Base-by-base conservation (phyloP, 2,888 invertebrate genomes). In the Megaustenia siamemsis region DNA sequence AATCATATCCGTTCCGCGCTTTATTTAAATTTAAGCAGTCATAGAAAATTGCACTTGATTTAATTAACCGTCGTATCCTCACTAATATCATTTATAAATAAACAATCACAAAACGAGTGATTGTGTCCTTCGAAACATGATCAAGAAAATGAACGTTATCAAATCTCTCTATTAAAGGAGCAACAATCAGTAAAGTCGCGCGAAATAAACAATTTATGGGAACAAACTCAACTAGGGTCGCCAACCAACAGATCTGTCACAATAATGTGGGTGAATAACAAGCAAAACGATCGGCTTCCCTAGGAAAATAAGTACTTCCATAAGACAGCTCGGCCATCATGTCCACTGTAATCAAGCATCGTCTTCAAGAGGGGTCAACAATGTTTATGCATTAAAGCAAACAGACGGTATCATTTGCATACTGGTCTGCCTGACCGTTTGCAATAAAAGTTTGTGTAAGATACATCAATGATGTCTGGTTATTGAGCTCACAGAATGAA, bases 401-500 rank as follows among this genome's bases (percentile, higher is more conserved):
- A 35, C 71, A 6, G 56, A 24, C 56, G 53, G 40, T 71, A 53
- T 38, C 56, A 82, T 82, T 82, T 82, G 81, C 81, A 82, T 82
- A 82, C 49, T 45, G 32, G 45, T 45, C 60, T 28, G 63, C 56
- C 4, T 73, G 40, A 82, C 63, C 45, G 53, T 56, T 75, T 63
- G 60, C 60, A 73, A 63, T 75, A 75, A 75, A 45, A 56, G 81
- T 75, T 63, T 82, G 28, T 45, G 63, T n/a, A 56, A 49, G 40
- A 21, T 56, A n/a, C 60, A 63, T 82, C 73, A 75, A 82, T 43
- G 63, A 43, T n/a, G 28, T 8, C n/a, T 32, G 73, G 60, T 35
- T 56, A 68, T 45, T 6, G 10, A 45, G 21, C 32, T n/a, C 6
- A 24, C 35, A 49, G 53, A 35, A 35, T 18, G 69, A 35, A 53